phyloP scores from a whole-genome alignment of 2,113 vertebrate genomes.

The human (Homo sapiens) region GRCh38 chr14:59642501-59643000 shows the following conservation, averaged over 20 bases:
- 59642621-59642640: constrained; percentile 11
- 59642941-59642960: background rate
- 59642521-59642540: background rate
- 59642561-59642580: background rate
- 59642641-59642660: background rate
- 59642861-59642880: background rate
- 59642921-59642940: background rate
- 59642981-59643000: background rate
- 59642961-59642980: background rate
- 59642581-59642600: background rate
- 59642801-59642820: background rate
- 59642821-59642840: background rate
- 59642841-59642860: background rate
- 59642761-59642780: background rate
- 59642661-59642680: background rate
- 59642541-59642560: background rate
- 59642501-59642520: background rate
- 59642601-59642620: background rate
- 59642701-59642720: constrained; percentile 34
- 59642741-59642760: background rate
- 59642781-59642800: background rate
- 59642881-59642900: background rate
- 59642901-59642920: background rate
- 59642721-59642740: background rate
- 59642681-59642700: background rate